Conservation (phyloP, 2,888 invertebrate species). For the Thalpophila matura region DNA sequence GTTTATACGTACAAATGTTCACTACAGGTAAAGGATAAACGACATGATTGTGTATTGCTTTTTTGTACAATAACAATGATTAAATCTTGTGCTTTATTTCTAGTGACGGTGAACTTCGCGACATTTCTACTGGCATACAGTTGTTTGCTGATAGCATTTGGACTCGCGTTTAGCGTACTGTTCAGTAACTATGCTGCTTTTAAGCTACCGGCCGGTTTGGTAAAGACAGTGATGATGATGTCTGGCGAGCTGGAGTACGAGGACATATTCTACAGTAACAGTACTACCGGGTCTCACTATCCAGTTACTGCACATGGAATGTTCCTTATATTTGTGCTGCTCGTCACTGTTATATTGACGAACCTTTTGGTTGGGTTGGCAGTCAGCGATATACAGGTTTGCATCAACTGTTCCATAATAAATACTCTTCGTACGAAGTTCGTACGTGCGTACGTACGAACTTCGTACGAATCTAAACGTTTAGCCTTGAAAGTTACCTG, state of each 20-base stretch:
- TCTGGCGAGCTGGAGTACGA: conserved; percentile 96
- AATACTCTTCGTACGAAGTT: too few relatives aligned
- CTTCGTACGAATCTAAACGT: too few relatives aligned
- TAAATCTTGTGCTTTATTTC: conserved; percentile 59
- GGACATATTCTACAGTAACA: conserved; percentile 94
- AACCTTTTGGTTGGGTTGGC: conserved; percentile 96
- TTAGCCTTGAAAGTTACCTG: too few relatives aligned
- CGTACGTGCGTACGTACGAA: too few relatives aligned
- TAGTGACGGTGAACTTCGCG: conserved; percentile 95
- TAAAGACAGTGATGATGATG: conserved; percentile 97
- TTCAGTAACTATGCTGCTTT: conserved; percentile 95
- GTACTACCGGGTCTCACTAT: conserved; percentile 90
- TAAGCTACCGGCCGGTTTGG: conserved; percentile 91
- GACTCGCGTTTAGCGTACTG: conserved; percentile 95
- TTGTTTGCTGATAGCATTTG: conserved; percentile 95
- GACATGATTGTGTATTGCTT: too few relatives aligned
- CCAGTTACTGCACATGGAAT: conserved; percentile 94
- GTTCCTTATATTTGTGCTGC: conserved; percentile 94
- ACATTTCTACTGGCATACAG: conserved; percentile 95
- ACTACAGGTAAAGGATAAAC: conserved; percentile 91
- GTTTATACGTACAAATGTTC: conserved; percentile 97
- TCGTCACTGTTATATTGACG: conserved; percentile 95
- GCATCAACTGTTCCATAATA: conserved; percentile 1
- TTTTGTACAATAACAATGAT: too few relatives aligned
- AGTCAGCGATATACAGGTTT: conserved; percentile 95